Percentiles rank a stretch among this genome's conserved stretches.
phyloP scores from a whole-genome alignment of 2,797 vertebrate species.

The Holocentrus rufus region DNA sequence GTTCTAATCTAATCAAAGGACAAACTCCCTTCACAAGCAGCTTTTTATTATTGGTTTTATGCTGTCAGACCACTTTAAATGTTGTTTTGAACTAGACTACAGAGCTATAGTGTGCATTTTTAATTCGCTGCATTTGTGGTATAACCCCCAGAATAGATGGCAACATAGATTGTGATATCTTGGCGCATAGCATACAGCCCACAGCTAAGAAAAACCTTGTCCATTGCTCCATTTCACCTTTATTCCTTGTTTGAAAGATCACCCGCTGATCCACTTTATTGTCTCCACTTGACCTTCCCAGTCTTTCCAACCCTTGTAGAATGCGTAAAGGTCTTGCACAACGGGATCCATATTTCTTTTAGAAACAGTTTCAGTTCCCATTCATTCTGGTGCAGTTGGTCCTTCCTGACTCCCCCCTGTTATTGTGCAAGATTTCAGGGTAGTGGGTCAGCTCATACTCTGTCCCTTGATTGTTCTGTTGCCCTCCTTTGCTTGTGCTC shows the following conservation, averaged over 20 bases:
- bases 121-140: constrained; percentile 2
- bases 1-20: too few species aligned
- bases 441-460: constrained; percentile 23
- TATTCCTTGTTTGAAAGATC: constrained; percentile 7
- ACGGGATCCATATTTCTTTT: constrained; percentile 10
- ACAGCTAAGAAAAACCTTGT: background rate
- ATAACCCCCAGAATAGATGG: constrained; percentile 3
- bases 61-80: background rate
- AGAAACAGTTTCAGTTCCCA: background rate
- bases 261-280: constrained; percentile 21
- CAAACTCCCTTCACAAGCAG: background rate
- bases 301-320: constrained; percentile 27
- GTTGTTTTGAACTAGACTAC: constrained; percentile 1
- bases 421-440: constrained; percentile 26
- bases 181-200: background rate
- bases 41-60: constrained; percentile 8
- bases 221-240: constrained; percentile 5
- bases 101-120: constrained; percentile 12
- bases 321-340: constrained; percentile 35
- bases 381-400: constrained; percentile 31
- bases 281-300: constrained; percentile 44
- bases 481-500: constrained; percentile 53
- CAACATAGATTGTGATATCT: background rate
- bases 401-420: constrained; percentile 34
- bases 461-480: constrained; percentile 31